phyloP scores from a whole-genome alignment of 2,797 vertebrate species.

The Coregonus ussuriensis region DNA sequence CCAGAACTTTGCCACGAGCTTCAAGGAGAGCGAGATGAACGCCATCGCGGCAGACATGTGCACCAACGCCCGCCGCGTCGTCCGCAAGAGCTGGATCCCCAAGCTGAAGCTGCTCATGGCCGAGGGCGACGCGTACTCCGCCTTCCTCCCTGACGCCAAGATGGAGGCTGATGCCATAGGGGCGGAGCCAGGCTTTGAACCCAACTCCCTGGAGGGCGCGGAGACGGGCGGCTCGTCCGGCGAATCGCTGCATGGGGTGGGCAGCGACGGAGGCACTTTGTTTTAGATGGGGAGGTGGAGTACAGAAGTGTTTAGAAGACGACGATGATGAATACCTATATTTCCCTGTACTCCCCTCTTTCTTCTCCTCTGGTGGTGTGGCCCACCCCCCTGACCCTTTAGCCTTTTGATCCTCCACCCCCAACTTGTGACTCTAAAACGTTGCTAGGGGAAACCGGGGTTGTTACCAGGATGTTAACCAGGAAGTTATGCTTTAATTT shows the following conservation, averaged over 20 bases:
- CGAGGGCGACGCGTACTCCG: slow-evolving; percentile 87
- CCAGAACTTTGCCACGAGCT: slow-evolving; percentile 96
- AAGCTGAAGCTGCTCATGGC: slow-evolving; percentile 91
- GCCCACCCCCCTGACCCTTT: slow-evolving; percentile 20
- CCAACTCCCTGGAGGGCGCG: slow-evolving; percentile 73
- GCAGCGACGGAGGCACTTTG: slow-evolving; percentile 75
- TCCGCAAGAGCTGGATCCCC: slow-evolving; percentile 96
- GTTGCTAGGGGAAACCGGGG: slow-evolving; percentile 63
- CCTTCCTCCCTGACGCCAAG: slow-evolving; percentile 87
- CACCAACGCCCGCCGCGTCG: slow-evolving; percentile 92
- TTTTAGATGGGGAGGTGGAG: slow-evolving; percentile 60
- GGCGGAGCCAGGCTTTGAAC: slow-evolving; percentile 78
- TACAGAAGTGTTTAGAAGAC: slow-evolving; percentile 16
- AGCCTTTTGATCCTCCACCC: slow-evolving; percentile 55
- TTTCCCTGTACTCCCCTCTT: slow-evolving; percentile 39
- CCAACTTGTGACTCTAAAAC: slow-evolving; percentile 61
- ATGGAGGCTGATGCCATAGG: slow-evolving; percentile 83
- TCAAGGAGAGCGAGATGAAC: slow-evolving; percentile 98
- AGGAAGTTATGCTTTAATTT: not conserved
- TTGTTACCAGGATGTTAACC: slow-evolving; percentile 20
- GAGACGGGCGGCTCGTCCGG: slow-evolving; percentile 63
- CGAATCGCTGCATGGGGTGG: slow-evolving; percentile 65
- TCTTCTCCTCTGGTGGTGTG: not conserved
- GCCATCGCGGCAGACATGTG: slow-evolving; percentile 97
- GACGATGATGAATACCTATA: slow-evolving; percentile 41